Percentiles rank a stretch among this genome's conserved stretches.
phyloP scores from a whole-genome alignment of 2,888 invertebrate species.

The Tricholauxania praeusta region DNA sequence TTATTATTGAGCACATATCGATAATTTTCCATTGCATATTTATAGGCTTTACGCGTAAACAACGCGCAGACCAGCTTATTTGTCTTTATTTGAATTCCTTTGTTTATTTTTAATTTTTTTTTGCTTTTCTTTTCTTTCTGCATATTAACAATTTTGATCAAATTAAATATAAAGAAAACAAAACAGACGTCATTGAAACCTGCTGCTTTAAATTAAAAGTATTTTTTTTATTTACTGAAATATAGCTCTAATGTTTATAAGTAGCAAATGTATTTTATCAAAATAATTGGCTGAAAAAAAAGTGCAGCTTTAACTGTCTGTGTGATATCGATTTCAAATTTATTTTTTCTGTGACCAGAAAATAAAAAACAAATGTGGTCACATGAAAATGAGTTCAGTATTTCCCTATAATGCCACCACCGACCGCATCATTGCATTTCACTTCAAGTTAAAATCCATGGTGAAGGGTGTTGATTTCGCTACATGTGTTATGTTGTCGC shows the following conservation, averaged over 20 bases:
- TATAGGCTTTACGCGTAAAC: not conserved
- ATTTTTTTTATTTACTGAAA: not conserved
- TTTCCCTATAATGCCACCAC: not conserved
- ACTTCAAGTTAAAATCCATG: not conserved
- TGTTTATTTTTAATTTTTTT: no score
- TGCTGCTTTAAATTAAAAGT: no score
- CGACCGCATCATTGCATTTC: no score
- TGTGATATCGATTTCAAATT: constrained; percentile 17
- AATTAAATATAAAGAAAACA: no score
- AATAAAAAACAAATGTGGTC: constrained; percentile 15
- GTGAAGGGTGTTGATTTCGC: constrained; percentile 12
- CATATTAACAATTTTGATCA: no score
- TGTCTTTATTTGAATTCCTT: no score
- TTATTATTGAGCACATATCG: no score
- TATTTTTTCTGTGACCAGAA: constrained; percentile 1
- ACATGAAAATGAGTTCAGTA: constrained; percentile 16
- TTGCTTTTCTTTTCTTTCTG: no score
- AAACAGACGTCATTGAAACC: no score
- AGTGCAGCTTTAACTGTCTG: not conserved
- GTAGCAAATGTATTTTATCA: not conserved
- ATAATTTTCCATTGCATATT: constrained; percentile 5
- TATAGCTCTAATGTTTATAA: not conserved
- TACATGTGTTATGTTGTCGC: constrained; percentile 1
- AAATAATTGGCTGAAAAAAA: no score
- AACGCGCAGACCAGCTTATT: no score